These are phyloP conservation scores for Rhamnusium bicolor DNA, from an alignment of 2,888 invertebrate genomes.

Conservation along the genomic window DNA sequence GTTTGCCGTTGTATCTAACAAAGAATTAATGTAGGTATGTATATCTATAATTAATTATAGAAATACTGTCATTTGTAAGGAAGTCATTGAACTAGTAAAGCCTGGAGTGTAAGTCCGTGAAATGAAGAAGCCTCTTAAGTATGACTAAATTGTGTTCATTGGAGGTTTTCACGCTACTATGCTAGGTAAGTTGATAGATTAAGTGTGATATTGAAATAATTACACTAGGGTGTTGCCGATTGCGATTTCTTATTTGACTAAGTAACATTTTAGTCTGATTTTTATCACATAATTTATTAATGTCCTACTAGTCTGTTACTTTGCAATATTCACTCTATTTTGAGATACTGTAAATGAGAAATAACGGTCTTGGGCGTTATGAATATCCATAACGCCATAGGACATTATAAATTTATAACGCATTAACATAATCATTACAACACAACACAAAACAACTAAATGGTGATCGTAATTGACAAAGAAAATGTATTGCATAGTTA, in stretches of 20 bases:
- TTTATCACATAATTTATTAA: no score
- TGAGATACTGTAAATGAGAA: no score
- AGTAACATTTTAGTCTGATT: no score
- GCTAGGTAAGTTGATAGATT: not conserved
- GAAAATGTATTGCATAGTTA: no score
- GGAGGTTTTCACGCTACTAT: not conserved
- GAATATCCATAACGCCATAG: no score
- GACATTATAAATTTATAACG: no score
- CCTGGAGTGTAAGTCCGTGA: constrained; percentile 1
- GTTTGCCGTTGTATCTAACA: constrained; percentile 11
- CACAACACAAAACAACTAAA: no score
- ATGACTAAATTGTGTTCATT: not conserved
- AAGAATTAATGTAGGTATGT: not conserved
- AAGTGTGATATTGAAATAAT: not conserved
- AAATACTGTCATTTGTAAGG: constrained; percentile 13
- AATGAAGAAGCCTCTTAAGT: not conserved
- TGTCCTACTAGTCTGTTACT: no score
- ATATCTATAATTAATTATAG: constrained; percentile 34
- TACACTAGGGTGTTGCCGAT: not conserved
- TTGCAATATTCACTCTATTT: no score
- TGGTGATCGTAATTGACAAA: no score
- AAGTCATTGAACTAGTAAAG: constrained; percentile 13
- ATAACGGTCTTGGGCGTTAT: no score
- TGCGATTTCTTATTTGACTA: not conserved
- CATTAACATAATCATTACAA: no score